phyloP scores from a whole-genome alignment of 2,797 vertebrate species.

The Lepilemur ruficaudatus region DNA sequence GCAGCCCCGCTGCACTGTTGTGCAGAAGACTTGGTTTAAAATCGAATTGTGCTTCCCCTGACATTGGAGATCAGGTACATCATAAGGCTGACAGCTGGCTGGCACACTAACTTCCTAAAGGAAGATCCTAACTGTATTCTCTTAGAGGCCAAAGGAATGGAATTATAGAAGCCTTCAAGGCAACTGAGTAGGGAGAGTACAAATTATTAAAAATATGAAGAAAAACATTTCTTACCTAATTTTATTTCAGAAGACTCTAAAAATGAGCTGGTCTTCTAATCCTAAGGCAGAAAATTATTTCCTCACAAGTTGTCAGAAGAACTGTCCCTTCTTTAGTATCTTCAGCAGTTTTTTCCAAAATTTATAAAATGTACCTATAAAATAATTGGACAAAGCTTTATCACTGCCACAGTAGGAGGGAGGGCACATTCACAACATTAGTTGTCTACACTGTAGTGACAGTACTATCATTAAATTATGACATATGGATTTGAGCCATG shows the following conservation, averaged over 20 bases:
- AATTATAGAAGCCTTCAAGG: conserved; percentile 56
- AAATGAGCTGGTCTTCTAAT: conserved; percentile 42
- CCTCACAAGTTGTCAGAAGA: neutral
- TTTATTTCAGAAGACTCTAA: conserved; percentile 58
- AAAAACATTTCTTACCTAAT: conserved; percentile 68
- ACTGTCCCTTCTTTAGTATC: neutral
- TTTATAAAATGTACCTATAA: conserved; percentile 39
- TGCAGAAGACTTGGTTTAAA: conserved; percentile 67
- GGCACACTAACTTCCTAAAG: conserved; percentile 59
- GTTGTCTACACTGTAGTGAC: neutral
- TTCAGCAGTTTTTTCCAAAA: conserved; percentile 17
- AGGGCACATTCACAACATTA: neutral
- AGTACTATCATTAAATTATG: neutral
- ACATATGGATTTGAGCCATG: neutral
- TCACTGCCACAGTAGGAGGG: neutral
- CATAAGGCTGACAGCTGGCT: conserved; percentile 70
- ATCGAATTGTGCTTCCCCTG: conserved; percentile 72
- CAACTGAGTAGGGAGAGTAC: conserved; percentile 33
- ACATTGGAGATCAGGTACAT: conserved; percentile 68
- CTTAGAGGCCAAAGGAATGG: conserved; percentile 54
- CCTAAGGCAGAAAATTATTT: conserved; percentile 29
- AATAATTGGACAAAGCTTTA: conserved; percentile 49
- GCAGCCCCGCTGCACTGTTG: conserved; percentile 51
- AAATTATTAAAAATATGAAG: conserved; percentile 63
- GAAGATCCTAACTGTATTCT: conserved; percentile 68